Percentiles rank a stretch among this genome's conserved stretches.
phyloP scores from a whole-genome alignment of 2,797 vertebrate species.

The Spizella passerina region DNA sequence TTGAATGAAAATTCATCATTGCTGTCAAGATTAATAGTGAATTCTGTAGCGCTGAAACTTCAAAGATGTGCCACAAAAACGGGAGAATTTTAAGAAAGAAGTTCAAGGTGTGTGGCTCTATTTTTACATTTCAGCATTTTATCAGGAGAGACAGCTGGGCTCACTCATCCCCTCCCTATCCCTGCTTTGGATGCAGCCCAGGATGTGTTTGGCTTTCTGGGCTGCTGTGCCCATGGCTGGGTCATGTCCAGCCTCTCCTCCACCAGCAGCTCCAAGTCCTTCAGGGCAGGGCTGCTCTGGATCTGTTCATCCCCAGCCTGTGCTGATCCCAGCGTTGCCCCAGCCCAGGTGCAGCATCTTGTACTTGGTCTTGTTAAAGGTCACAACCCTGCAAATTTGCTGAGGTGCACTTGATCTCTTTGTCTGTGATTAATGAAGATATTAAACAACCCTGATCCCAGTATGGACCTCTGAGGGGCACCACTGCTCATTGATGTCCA shows the following conservation, averaged over 20 bases:
- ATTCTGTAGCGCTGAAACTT: background rate
- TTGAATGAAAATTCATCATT: background rate
- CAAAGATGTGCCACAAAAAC: background rate
- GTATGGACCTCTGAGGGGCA: background rate
- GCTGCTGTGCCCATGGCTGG: background rate
- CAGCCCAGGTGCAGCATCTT: background rate
- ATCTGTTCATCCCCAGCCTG: background rate
- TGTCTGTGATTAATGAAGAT: background rate
- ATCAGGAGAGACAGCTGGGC: background rate
- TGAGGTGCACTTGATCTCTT: background rate
- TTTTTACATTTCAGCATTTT: background rate
- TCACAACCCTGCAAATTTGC: background rate
- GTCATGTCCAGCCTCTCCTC: background rate
- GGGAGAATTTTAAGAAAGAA: background rate
- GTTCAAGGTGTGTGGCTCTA: background rate
- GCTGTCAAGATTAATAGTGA: background rate
- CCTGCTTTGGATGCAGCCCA: background rate
- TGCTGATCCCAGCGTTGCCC: accelerated
- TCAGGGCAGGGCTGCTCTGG: background rate
- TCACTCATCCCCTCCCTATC: accelerated
- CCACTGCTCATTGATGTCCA: background rate
- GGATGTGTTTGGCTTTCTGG: background rate
- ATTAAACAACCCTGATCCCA: background rate
- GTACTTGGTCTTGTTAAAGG: background rate
- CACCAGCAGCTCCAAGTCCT: background rate